phyloP scores from a whole-genome alignment of 2,888 invertebrate genomes.

The Hyalella azteca region DNA sequence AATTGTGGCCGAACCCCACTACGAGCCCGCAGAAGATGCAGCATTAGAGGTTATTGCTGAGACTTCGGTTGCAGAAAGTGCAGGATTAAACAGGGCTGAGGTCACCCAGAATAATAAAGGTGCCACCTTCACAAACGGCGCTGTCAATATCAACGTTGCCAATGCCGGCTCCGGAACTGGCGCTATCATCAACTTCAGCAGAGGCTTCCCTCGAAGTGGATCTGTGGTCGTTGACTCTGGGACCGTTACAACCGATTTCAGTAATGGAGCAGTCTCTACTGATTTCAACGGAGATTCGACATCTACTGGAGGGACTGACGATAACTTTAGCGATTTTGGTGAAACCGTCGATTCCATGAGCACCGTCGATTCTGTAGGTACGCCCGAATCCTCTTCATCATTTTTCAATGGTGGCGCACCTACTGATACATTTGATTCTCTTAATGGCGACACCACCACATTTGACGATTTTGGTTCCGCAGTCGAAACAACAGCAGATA shows the following conservation, averaged over 20 bases:
- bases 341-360: neutral
- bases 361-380: neutral
- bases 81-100: neutral
- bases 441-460: neutral
- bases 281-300: neutral
- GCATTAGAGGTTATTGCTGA: neutral
- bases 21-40: neutral
- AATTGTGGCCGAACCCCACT: neutral
- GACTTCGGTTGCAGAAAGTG: neutral
- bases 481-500: neutral
- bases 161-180: constrained; percentile 9
- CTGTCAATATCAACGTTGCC: constrained; percentile 7
- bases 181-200: neutral
- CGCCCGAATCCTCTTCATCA: no score
- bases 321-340: neutral
- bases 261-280: neutral
- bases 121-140: neutral
- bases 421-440: neutral
- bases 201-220: neutral
- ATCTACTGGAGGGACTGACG: neutral
- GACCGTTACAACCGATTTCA: neutral
- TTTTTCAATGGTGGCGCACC: neutral
- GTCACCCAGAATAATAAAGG: neutral
- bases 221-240: neutral
- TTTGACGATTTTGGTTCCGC: neutral